These are phyloP conservation scores for Phodopus roborovskii DNA, from an alignment of 2,113 vertebrate genomes.

Conservation along the genomic window DNA sequence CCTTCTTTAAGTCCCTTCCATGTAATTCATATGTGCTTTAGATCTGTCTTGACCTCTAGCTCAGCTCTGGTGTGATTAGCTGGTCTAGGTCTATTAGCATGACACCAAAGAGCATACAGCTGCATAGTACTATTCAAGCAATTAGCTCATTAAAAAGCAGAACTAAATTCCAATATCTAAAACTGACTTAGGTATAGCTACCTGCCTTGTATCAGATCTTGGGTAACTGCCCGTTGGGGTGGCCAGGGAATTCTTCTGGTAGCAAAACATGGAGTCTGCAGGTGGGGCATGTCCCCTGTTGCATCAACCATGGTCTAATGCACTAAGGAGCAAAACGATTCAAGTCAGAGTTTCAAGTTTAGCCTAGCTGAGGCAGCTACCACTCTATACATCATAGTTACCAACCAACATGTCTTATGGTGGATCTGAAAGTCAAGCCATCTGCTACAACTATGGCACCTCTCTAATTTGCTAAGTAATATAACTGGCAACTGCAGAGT, in stretches of 20 bases:
- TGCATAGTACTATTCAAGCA: slow-evolving; percentile 42
- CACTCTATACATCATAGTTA: background rate
- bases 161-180: slow-evolving; percentile 40
- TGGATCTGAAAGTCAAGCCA: background rate
- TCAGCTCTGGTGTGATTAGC: slow-evolving; percentile 13
- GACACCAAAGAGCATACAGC: background rate
- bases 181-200: slow-evolving; percentile 46
- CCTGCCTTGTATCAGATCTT: slow-evolving; percentile 62
- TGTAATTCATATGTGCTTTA: slow-evolving; percentile 29
- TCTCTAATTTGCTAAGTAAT: background rate
- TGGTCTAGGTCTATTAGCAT: slow-evolving; percentile 2
- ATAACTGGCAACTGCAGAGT: background rate
- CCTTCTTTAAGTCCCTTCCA: slow-evolving; percentile 31
- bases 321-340: slow-evolving; percentile 74
- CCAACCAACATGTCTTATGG: background rate
- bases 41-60: slow-evolving; percentile 46
- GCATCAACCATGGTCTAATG: slow-evolving; percentile 81
- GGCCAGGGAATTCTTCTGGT: slow-evolving; percentile 77
- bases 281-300: slow-evolving; percentile 81
- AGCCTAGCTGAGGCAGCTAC: background rate
- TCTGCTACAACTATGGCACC: background rate
- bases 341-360: slow-evolving; percentile 50
- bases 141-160: slow-evolving; percentile 48
- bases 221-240: slow-evolving; percentile 62
- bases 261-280: slow-evolving; percentile 81